Conservation (phyloP, 2,797 vertebrate species). For the Sternarchorhynchus goeldii region DNA sequence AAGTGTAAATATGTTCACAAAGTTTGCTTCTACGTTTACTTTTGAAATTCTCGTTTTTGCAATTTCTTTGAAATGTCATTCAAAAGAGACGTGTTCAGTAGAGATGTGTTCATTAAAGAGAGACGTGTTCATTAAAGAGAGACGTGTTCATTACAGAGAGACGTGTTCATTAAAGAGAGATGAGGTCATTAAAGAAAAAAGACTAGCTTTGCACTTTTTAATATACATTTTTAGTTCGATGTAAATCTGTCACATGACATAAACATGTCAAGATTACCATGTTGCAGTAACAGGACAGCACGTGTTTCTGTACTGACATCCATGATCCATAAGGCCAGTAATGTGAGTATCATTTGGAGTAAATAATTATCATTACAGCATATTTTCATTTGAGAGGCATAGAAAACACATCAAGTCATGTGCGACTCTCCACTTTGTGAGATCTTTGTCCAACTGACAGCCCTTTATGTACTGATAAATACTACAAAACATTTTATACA, state of each 20-base stretch:
- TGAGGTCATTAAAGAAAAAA: neutral
- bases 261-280: neutral
- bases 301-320: too few species aligned
- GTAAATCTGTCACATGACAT: neutral
- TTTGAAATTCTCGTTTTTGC: neutral
- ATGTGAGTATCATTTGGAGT: neutral
- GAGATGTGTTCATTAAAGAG: too few species aligned
- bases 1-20: constrained; percentile 16
- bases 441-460: neutral
- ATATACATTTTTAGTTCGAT: constrained; percentile 2
- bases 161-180: too few species aligned
- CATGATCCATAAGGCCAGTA: neutral
- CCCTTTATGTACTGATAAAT: neutral
- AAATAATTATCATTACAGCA: neutral
- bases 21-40: constrained; percentile 1
- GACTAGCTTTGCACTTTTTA: neutral
- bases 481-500: constrained; percentile 5
- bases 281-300: neutral
- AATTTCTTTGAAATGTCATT: constrained; percentile 4
- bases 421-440: neutral
- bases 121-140: too few species aligned
- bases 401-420: neutral
- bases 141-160: too few species aligned
- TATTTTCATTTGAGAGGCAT: neutral
- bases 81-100: neutral